Evolutionary conservation across 2,797 vertebrate species (phyloP).

Genomic region (Zenarchopterus dispar): DNA sequence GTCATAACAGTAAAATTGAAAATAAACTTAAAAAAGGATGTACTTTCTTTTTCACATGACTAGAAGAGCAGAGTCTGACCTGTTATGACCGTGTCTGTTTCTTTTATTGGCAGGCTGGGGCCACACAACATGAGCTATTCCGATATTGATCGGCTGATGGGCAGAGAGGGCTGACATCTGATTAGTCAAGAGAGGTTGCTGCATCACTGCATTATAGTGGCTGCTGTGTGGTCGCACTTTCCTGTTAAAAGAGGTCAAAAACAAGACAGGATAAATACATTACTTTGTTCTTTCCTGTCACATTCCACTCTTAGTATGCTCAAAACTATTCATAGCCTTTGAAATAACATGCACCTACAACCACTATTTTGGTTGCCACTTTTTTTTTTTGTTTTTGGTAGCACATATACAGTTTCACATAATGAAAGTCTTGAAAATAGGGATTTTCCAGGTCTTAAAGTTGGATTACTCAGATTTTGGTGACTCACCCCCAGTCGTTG

Average conservation of each 20-base stretch:
- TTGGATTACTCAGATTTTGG: constrained; percentile 64
- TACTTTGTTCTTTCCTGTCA: no score
- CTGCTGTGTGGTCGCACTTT: constrained; percentile 88
- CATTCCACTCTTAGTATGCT: no score
- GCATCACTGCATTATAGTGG: constrained; percentile 91
- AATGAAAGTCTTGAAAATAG: background rate
- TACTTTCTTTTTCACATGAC: background rate
- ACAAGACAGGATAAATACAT: no score
- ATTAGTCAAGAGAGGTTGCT: constrained; percentile 90
- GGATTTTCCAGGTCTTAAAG: constrained; percentile 15
- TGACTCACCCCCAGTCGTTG: constrained; percentile 93
- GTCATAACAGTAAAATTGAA: no score
- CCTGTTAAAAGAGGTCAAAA: constrained; percentile 67
- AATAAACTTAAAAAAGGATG: no score
- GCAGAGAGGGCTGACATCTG: constrained; percentile 90
- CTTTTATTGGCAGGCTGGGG: constrained; percentile 91
- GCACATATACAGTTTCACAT: background rate
- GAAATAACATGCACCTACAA: no score
- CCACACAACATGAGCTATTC: constrained; percentile 97
- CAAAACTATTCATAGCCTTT: no score
- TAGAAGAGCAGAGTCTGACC: constrained; percentile 44
- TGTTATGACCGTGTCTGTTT: constrained; percentile 91
- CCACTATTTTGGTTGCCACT: no score
- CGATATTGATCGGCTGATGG: constrained; percentile 94
- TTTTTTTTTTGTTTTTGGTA: no score